These are phyloP conservation scores for Boloria selene DNA, from an alignment of 2,888 invertebrate species.

Conservation along the genomic window DNA sequence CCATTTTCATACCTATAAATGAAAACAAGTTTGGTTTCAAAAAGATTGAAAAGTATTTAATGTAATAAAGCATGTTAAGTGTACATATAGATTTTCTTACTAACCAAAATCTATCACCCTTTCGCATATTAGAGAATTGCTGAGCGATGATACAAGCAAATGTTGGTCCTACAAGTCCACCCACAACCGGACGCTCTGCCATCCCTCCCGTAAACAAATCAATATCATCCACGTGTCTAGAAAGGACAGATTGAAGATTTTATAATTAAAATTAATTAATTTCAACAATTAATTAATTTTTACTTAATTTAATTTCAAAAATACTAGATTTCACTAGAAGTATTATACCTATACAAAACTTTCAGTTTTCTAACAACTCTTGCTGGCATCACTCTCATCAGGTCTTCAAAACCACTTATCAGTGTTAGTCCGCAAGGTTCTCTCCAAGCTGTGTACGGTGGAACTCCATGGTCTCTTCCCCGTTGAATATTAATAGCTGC, in stretches of 20 bases:
- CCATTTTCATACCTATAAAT: slow-evolving; percentile 87
- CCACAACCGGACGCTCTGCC: slow-evolving; percentile 89
- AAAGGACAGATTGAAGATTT: slow-evolving; percentile 32
- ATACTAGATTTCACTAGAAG: background rate
- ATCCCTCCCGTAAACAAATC: slow-evolving; percentile 93
- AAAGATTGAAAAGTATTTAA: too few relatives aligned
- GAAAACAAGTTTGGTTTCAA: too few relatives aligned
- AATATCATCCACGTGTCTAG: slow-evolving; percentile 88
- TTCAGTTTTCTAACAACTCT: slow-evolving; percentile 84
- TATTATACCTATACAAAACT: slow-evolving; percentile 76
- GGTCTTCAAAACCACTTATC: slow-evolving; percentile 86
- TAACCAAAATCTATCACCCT: slow-evolving; percentile 90
- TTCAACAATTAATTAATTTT: too few relatives aligned
- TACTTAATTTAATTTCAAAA: too few relatives aligned
- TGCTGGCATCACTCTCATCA: slow-evolving; percentile 85
- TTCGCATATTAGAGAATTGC: slow-evolving; percentile 89
- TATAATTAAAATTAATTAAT: too few relatives aligned
- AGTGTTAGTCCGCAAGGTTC: slow-evolving; percentile 88
- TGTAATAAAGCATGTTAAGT: too few relatives aligned
- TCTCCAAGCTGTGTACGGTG: slow-evolving; percentile 90
- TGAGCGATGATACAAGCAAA: slow-evolving; percentile 94
- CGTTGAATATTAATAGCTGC: slow-evolving; percentile 93
- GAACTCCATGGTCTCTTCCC: slow-evolving; percentile 93
- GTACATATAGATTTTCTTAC: slow-evolving; percentile 19
- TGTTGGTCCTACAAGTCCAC: slow-evolving; percentile 92